Conservation (phyloP, 2,113 vertebrate genomes). For the Lagenorhynchus albirostris region DNA sequence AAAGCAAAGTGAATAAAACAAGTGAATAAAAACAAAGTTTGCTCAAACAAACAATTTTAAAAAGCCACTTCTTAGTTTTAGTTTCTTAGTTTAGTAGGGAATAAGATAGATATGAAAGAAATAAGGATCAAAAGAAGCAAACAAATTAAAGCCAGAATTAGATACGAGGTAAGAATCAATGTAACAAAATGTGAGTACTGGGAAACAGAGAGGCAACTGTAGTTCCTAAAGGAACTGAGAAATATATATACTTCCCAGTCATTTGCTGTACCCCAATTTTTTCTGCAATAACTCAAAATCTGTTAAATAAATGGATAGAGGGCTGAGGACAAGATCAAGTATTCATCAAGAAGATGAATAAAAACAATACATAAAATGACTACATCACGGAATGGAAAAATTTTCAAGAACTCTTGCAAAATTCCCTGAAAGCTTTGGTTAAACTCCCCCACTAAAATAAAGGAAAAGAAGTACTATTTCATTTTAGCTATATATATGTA, state of each 20-base stretch:
- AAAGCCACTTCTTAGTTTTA: neutral
- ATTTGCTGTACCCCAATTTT: neutral
- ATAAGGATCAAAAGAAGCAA: neutral
- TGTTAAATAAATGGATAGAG: neutral
- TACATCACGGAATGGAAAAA: neutral
- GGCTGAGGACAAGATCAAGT: neutral
- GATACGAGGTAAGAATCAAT: neutral
- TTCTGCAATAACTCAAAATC: neutral
- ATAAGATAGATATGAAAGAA: neutral
- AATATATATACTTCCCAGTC: neutral
- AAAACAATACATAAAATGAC: conserved; percentile 2
- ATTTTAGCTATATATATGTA: neutral
- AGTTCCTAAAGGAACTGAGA: neutral
- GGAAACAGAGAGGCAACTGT: neutral
- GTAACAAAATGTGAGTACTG: neutral
- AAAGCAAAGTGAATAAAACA: neutral
- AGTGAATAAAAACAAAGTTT: neutral
- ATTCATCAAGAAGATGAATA: neutral
- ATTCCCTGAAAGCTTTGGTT: neutral
- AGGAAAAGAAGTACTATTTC: conserved; percentile 2
- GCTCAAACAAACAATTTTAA: neutral
- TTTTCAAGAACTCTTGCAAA: neutral
- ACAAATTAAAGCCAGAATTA: neutral
- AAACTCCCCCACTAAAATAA: neutral
- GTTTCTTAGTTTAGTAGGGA: neutral